phyloP scores from a whole-genome alignment of 1,140 invertebrate species.

The Polypedilum pembai region DNA sequence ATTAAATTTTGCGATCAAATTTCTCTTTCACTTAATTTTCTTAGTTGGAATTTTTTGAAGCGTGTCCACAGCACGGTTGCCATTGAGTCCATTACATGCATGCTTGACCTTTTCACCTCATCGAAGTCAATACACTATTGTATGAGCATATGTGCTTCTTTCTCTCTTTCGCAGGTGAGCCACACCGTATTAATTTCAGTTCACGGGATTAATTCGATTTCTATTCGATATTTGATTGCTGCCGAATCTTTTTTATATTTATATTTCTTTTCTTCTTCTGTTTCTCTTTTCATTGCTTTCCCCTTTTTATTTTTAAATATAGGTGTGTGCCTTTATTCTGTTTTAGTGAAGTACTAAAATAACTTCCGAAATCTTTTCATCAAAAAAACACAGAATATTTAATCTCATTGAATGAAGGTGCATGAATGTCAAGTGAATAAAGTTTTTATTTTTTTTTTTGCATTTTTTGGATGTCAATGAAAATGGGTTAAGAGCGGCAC shows the following conservation, averaged over 20 bases:
- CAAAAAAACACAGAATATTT: too few relatives aligned
- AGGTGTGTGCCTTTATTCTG: too few relatives aligned
- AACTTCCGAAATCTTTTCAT: too few relatives aligned
- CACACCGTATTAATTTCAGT: not conserved
- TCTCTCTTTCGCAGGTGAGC: not conserved
- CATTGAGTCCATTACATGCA: too few relatives aligned
- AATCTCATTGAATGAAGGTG: not conserved
- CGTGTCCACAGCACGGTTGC: not conserved
- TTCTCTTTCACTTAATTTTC: constrained; percentile 9
- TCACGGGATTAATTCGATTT: constrained; percentile 13
- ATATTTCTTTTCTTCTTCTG: too few relatives aligned
- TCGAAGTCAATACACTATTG: not conserved
- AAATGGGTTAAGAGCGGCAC: constrained; percentile 4
- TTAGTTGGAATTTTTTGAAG: not conserved
- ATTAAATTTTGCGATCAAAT: not conserved
- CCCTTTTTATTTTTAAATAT: too few relatives aligned
- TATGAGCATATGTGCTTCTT: not conserved
- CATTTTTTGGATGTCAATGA: not conserved
- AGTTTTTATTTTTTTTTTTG: not conserved
- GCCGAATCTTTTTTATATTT: too few relatives aligned
- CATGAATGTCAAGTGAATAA: not conserved
- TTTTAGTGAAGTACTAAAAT: too few relatives aligned
- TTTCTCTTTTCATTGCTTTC: too few relatives aligned
- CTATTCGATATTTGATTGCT: not conserved
- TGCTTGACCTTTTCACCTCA: not conserved